A percentile compares a stretch with the other conserved stretches of the same genome.
Evolutionary conservation across 2,888 invertebrate species (phyloP).

Genomic region (Cyclophora albipunctata): DNA sequence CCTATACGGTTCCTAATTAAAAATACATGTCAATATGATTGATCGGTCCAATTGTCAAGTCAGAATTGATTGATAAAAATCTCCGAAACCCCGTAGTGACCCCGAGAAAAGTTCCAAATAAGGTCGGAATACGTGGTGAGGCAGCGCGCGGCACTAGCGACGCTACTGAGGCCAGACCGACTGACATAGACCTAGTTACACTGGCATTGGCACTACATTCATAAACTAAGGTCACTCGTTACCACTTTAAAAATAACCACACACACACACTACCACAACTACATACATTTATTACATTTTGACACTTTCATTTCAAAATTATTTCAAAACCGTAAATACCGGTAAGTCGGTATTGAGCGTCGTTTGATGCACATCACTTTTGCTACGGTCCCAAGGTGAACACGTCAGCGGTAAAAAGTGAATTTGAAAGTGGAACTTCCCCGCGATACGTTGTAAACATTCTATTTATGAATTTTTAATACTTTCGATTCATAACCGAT

Average conservation of each 20-base stretch:
- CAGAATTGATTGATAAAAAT: background rate
- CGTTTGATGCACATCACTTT: slow-evolving; percentile 7
- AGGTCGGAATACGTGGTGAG: slow-evolving; percentile 33
- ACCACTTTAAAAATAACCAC: slow-evolving; percentile 66
- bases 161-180: slow-evolving; percentile 46
- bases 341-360: slow-evolving; percentile 7
- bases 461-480: too few species aligned
- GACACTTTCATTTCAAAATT: slow-evolving; percentile 28
- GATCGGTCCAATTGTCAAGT: too few species aligned
- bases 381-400: slow-evolving; percentile 14
- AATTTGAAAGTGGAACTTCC: slow-evolving; percentile 22
- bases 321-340: slow-evolving; percentile 9
- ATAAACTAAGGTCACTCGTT: slow-evolving; percentile 64
- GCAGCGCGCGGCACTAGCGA: slow-evolving; percentile 27
- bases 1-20: too few species aligned
- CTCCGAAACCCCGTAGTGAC: slow-evolving; percentile 29
- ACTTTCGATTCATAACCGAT: too few species aligned
- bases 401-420: slow-evolving; percentile 20
- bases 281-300: slow-evolving; percentile 35
- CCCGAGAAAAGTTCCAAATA: slow-evolving; percentile 40
- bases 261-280: slow-evolving; percentile 22
- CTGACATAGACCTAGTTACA: slow-evolving; percentile 72
- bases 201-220: slow-evolving; percentile 75
- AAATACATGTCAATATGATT: too few species aligned
- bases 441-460: slow-evolving; percentile 5